Evolutionary conservation across 2,113 vertebrate genomes (phyloP).

Genomic region (Alces alces): DNA sequence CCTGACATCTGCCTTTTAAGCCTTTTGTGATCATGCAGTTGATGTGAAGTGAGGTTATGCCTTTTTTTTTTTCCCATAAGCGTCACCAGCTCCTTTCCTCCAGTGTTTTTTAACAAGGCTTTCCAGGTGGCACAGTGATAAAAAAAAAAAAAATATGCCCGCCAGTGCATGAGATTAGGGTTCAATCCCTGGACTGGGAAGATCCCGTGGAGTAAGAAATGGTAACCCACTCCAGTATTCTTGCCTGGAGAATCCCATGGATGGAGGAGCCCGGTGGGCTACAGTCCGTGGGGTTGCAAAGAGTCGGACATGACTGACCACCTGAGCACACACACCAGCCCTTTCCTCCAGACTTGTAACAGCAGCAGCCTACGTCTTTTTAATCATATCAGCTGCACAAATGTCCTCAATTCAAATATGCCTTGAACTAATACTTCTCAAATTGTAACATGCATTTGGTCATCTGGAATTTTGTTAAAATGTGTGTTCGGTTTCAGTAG

Average conservation of each 20-base stretch:
- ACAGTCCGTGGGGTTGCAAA: background rate
- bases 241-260: background rate
- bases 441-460: fast-evolving
- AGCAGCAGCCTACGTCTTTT: background rate
- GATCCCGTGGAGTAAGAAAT: background rate
- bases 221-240: background rate
- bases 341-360: background rate
- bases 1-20: background rate
- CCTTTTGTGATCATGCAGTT: background rate
- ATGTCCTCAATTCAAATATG: background rate
- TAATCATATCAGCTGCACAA: background rate
- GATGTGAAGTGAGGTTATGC: background rate
- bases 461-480: background rate
- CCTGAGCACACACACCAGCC: background rate
- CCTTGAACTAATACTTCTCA: background rate
- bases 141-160: background rate
- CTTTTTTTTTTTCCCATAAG: background rate
- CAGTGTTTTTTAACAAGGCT: background rate
- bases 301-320: background rate
- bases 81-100: background rate
- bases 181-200: background rate
- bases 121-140: background rate
- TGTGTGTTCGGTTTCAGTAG: background rate
- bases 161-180: background rate
- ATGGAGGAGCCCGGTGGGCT: background rate